Base-by-base conservation (phyloP, 2,888 invertebrate species). In the Venusia cambrica region DNA sequence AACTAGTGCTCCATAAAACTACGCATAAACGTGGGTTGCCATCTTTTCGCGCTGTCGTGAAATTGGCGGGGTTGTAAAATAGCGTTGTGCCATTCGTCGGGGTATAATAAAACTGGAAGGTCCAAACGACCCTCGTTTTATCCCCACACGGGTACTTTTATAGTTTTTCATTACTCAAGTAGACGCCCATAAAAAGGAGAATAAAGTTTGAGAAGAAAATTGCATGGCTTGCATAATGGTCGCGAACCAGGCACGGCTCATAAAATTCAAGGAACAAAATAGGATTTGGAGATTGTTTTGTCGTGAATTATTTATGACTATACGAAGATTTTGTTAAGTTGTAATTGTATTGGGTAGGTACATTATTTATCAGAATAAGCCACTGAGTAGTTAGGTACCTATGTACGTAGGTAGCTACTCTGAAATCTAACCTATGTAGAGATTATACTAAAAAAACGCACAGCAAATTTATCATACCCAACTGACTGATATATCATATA, bases 161-260 rank as follows among this genome's bases (percentile, higher is more conserved):
- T 84, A 79, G 83, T 81, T 81, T 83, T 84, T 84, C 84, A 84
- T 84, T 84, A 84, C 83, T 83, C 80, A 80, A 84, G 81, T 81
- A 83, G 83, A 83, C 67, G 72, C 55, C 62, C 55, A 70, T 79
- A 81, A 84, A 83, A 81, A 75, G 55, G 56, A 56, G 61, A 62
- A 80, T 80, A 78, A 79, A 78, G 62, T 71, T 72, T 56, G 69
- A 68, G 62, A 77, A 74, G 83, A 81, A 83, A 83, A 84, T 83
- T 81, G 84, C 81, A 79, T 68, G 67, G 58, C 71, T 71, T 83
- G 83, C 83, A 83, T 81, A 80, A 79, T 74, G 60, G 68, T 51
- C 40, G 40, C 19, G 20, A 28, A 20, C 38, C 33, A 50, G 58
- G 71, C 71, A 63, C 61, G 22, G 53, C 45, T 60, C 68, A 61